phyloP scores from a whole-genome alignment of 2,888 invertebrate genomes.

The Drosophila nr. perissopoda region DNA sequence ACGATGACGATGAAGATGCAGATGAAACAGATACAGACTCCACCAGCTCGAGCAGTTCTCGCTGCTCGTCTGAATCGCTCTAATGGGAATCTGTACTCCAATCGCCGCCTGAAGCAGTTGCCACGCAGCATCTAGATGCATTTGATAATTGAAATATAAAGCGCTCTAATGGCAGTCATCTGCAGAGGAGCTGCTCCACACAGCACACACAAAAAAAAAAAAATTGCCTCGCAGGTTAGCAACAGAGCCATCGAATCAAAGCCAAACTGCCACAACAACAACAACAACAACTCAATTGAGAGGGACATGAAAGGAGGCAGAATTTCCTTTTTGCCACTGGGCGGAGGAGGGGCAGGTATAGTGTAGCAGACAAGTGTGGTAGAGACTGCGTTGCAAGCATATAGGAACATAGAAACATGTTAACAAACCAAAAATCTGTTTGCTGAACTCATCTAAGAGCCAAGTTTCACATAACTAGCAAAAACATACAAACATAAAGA shows the following conservation, averaged over 20 bases:
- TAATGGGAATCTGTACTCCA: not conserved
- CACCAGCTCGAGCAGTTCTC: not conserved
- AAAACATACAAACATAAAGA: not conserved
- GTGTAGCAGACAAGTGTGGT: not conserved
- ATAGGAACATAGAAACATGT: not conserved
- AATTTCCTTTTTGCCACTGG: not conserved
- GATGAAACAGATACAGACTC: not conserved
- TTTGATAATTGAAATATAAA: conserved; percentile 54
- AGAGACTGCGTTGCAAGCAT: not conserved
- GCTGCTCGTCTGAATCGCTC: not conserved
- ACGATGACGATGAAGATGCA: not conserved
- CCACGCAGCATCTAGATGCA: conserved; percentile 31
- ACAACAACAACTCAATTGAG: conserved; percentile 8
- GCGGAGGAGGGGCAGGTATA: not conserved
- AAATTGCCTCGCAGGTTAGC: conserved; percentile 27
- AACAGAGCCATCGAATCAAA: conserved; percentile 27
- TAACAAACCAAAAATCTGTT: not conserved
- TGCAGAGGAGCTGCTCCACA: not conserved
- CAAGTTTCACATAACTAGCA: not conserved
- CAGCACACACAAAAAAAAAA: not conserved
- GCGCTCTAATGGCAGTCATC: conserved; percentile 5
- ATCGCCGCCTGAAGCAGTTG: conserved; percentile 1
- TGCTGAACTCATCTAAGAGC: not conserved
- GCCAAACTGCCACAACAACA: conserved; percentile 8
- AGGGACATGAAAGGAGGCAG: conserved; percentile 6